These are phyloP conservation scores for Chrysolina oricalcia DNA, from an alignment of 2,888 invertebrate species.

Conservation along the genomic window DNA sequence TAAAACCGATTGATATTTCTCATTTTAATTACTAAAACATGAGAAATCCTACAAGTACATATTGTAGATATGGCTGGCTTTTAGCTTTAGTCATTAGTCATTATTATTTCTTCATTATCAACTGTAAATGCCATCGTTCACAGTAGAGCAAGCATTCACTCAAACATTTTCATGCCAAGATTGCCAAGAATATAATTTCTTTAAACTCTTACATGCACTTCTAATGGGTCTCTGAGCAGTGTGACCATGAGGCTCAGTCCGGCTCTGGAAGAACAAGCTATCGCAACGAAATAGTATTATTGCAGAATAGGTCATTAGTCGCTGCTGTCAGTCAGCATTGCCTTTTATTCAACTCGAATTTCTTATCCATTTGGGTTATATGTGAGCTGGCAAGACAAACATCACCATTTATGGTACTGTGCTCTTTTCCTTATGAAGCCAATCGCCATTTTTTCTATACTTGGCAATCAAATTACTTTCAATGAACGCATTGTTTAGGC, in stretches of 20 bases:
- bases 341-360: slow-evolving; percentile 32
- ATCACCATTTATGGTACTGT: slow-evolving; percentile 24
- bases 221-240: too few species aligned
- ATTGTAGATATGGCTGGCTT: too few species aligned
- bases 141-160: too few species aligned
- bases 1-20: too few species aligned
- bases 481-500: slow-evolving; percentile 27
- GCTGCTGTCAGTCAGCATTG: slow-evolving; percentile 22
- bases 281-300: slow-evolving; percentile 13
- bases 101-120: too few species aligned
- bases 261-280: neutral
- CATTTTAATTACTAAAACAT: too few species aligned
- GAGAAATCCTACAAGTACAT: too few species aligned
- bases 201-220: neutral
- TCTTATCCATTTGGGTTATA: slow-evolving; percentile 30
- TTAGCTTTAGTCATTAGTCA: too few species aligned
- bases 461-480: slow-evolving; percentile 32
- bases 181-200: too few species aligned
- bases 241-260: neutral
- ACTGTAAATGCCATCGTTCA: too few species aligned
- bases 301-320: slow-evolving; percentile 13
- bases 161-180: too few species aligned
- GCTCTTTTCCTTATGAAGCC: slow-evolving; percentile 29
- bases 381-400: slow-evolving; percentile 19
- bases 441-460: slow-evolving; percentile 27